Evolutionary conservation across 2,797 vertebrate genomes (phyloP).

Genomic region (Galagoides demidoff): DNA sequence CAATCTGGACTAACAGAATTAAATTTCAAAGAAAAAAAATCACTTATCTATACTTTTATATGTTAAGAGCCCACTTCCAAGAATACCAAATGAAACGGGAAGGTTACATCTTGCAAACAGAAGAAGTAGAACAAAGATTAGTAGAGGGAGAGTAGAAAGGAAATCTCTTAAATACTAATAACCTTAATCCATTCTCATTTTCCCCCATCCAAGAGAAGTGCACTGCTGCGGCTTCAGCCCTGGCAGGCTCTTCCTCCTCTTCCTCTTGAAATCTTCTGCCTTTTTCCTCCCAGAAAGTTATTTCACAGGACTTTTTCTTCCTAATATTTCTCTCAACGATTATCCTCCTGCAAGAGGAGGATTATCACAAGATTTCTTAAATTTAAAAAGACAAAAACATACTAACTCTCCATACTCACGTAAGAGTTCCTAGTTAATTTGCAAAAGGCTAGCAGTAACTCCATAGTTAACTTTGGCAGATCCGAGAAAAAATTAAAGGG

Average conservation of each 20-base stretch:
- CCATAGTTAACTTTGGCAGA: background rate
- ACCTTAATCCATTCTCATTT: constrained; percentile 16
- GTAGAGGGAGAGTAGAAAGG: background rate
- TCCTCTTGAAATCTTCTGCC: constrained; percentile 46
- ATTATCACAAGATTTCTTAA: constrained; percentile 30
- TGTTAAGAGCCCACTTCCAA: constrained; percentile 44
- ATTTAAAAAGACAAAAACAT: constrained; percentile 45
- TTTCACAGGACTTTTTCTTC: background rate
- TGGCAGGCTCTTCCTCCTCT: background rate
- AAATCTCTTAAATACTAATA: constrained; percentile 4
- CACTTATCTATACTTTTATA: constrained; percentile 40
- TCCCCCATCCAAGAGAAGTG: background rate
- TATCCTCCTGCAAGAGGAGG: background rate
- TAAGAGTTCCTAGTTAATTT: background rate
- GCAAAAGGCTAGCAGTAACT: constrained; percentile 19
- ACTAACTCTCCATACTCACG: constrained; percentile 2
- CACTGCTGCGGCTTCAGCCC: background rate
- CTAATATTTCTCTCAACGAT: background rate
- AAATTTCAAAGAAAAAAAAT: constrained; percentile 62
- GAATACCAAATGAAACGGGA: constrained; percentile 55
- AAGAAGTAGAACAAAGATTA: background rate
- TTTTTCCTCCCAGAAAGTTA: constrained; percentile 46
- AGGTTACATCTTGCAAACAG: constrained; percentile 31
- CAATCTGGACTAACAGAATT: background rate
- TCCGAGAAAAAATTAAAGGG: constrained; percentile 7